These are phyloP conservation scores for Penaeus indicus DNA, from an alignment of 1,140 invertebrate species.

Conservation along the genomic window DNA sequence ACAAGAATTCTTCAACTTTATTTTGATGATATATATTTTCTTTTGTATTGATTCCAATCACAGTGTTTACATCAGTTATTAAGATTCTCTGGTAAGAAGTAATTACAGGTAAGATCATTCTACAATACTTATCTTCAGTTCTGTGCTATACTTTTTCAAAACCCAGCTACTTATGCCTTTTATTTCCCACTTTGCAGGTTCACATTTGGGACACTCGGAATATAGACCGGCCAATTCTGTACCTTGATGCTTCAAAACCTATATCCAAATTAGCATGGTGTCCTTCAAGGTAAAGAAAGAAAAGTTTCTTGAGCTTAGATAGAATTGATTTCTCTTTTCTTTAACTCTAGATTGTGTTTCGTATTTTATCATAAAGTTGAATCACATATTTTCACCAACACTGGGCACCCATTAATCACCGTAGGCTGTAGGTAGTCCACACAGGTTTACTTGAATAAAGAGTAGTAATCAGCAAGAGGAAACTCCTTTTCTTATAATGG, in stretches of 20 bases:
- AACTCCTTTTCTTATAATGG: no score
- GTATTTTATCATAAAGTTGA: not conserved
- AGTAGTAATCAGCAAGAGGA: not conserved
- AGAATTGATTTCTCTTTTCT: not conserved
- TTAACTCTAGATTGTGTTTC: not conserved
- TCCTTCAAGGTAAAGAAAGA: constrained; percentile 80
- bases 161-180: not conserved
- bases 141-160: no score
- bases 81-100: no score
- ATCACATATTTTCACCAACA: not conserved
- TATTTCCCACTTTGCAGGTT: constrained; percentile 32
- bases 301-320: not conserved
- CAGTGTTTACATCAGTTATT: no score
- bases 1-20: no score
- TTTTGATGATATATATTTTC: no score
- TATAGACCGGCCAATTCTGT: constrained; percentile 87
- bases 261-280: constrained; percentile 88
- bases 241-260: constrained; percentile 79
- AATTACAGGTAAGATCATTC: no score
- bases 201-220: constrained; percentile 89
- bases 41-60: no score
- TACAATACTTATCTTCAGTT: no score
- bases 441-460: not conserved
- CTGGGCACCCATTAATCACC: not conserved
- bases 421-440: not conserved